Evolutionary conservation across 2,113 vertebrate species (phyloP).

Genomic region (Amazona vittata): DNA sequence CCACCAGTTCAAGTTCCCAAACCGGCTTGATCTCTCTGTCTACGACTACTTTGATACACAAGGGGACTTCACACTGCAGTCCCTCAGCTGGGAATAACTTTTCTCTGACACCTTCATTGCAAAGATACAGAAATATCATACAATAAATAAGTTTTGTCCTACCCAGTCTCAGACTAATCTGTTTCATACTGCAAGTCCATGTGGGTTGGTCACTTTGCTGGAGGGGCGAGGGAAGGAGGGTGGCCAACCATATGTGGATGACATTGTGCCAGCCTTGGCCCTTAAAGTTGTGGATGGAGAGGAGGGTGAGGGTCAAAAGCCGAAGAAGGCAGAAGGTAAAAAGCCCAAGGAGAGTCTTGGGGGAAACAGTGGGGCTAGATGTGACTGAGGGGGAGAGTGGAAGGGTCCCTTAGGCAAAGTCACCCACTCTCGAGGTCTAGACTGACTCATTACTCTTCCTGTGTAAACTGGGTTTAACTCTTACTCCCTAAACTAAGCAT

Average conservation of each 20-base stretch:
- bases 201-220: background rate
- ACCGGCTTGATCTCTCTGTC: conserved; percentile 59
- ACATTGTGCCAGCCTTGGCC: background rate
- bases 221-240: background rate
- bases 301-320: background rate
- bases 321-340: background rate
- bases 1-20: conserved; percentile 74
- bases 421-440: background rate
- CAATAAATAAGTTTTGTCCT: conserved; percentile 63
- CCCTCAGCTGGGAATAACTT: conserved; percentile 66
- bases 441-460: background rate
- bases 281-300: background rate
- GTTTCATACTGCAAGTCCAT: background rate
- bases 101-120: background rate
- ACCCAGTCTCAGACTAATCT: background rate
- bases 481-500: background rate
- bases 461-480: background rate
- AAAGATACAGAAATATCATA: background rate
- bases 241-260: too few relatives aligned
- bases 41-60: conserved; percentile 66
- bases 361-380: background rate
- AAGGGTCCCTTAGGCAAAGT: background rate
- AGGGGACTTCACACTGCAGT: conserved; percentile 71
- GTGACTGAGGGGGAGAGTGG: background rate
- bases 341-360: background rate